A percentile compares a stretch with the other conserved stretches of the same genome.
Evolutionary conservation across 2,113 vertebrate species (phyloP).

Genomic region (Misgurnus anguillicaudatus): DNA sequence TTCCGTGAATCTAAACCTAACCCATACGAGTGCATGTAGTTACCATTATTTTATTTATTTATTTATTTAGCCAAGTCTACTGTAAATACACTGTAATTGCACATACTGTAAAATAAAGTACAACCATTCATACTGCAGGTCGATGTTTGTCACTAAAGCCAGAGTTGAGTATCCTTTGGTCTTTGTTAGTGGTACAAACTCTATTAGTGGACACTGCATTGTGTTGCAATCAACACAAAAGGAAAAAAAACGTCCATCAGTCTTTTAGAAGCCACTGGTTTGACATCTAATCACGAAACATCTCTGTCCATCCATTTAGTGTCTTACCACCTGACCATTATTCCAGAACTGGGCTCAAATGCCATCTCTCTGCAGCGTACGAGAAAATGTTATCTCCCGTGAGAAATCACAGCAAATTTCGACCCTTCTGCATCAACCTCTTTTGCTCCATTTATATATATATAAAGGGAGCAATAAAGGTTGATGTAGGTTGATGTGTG

Average conservation of each 20-base stretch:
- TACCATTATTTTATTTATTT: too few relatives aligned
- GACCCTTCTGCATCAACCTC: constrained; percentile 34
- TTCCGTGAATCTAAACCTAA: too few relatives aligned
- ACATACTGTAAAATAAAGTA: too few relatives aligned
- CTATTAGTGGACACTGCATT: not conserved
- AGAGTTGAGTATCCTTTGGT: not conserved
- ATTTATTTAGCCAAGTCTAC: too few relatives aligned
- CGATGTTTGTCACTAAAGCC: too few relatives aligned
- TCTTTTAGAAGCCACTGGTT: constrained; percentile 3
- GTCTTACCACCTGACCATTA: constrained; percentile 31
- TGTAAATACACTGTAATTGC: too few relatives aligned
- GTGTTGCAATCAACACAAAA: not conserved
- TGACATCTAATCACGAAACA: constrained; percentile 16
- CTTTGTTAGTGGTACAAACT: not conserved
- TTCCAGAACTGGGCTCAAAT: constrained; percentile 27
- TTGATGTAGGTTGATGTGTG: too few relatives aligned
- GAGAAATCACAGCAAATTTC: constrained; percentile 44
- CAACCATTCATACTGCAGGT: too few relatives aligned
- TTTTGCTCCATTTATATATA: constrained; percentile 37
- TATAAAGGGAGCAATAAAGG: too few relatives aligned
- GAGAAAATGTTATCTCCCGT: constrained; percentile 39
- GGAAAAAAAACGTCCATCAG: not conserved
- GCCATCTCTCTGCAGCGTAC: constrained; percentile 16
- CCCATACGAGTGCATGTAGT: too few relatives aligned
- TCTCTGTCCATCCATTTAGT: constrained; percentile 34